These are phyloP conservation scores for Montipora capitata DNA, from an alignment of 92 coral and sea anemone genomes.

Conservation along the genomic window DNA sequence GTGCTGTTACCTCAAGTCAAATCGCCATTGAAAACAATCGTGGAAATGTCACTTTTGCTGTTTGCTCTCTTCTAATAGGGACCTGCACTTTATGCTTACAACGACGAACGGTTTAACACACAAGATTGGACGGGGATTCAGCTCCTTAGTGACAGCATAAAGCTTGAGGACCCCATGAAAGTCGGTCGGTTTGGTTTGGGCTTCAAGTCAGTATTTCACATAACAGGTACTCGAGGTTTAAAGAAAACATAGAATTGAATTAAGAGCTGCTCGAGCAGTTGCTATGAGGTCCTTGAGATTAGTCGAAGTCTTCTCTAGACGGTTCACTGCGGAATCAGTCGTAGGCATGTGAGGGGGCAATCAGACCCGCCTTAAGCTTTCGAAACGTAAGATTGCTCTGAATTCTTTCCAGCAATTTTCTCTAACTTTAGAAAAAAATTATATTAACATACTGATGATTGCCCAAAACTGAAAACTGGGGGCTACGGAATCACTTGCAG, in stretches of 20 bases:
- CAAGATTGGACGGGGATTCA: conserved; percentile 72
- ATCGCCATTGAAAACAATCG: neutral
- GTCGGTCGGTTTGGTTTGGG: conserved; percentile 81
- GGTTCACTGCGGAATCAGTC: neutral
- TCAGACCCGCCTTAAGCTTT: neutral
- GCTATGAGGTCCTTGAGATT: neutral
- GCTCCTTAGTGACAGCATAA: conserved; percentile 61
- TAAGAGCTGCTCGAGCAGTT: neutral
- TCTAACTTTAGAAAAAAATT: neutral
- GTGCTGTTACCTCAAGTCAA: neutral
- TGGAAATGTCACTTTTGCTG: neutral
- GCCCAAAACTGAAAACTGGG: neutral
- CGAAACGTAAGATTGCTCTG: neutral
- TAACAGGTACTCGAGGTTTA: conserved; percentile 57
- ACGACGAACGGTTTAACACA: conserved; percentile 46
- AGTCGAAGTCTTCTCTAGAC: neutral
- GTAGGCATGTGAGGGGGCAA: neutral
- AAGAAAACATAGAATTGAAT: neutral
- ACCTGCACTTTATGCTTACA: conserved; percentile 78
- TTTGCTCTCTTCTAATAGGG: conserved; percentile 42
- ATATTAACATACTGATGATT: neutral
- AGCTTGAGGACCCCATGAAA: conserved; percentile 68
- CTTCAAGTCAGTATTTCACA: conserved; percentile 77
- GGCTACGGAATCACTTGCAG: neutral
- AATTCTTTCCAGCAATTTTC: neutral